Conservation (phyloP, 1,140 invertebrate genomes). For the Gonatopus flavifemur region DNA sequence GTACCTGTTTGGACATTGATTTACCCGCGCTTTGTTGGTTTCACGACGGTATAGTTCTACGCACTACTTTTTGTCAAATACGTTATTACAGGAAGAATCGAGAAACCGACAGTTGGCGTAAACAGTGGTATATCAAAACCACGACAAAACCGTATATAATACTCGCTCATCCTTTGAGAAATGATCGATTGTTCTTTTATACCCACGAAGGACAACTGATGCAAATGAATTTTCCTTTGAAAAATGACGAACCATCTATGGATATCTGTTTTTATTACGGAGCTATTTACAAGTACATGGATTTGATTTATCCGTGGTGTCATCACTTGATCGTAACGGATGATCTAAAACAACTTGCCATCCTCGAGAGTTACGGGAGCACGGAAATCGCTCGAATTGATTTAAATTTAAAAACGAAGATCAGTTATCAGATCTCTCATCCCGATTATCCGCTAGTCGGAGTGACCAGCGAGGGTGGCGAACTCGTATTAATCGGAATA, state of each 20-base stretch:
- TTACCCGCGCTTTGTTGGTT: conserved; percentile 39
- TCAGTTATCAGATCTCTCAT: conserved; percentile 33
- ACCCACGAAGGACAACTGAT: conserved; percentile 42
- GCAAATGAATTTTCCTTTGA: conserved; percentile 24
- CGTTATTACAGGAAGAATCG: conserved; percentile 32
- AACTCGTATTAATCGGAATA: conserved; percentile 34
- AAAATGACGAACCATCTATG: neutral
- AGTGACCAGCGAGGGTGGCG: conserved; percentile 34
- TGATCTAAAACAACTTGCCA: conserved; percentile 19
- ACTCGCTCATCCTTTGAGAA: conserved; percentile 23
- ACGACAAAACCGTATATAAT: conserved; percentile 27
- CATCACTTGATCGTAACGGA: conserved; percentile 35
- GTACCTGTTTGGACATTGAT: conserved; percentile 28
- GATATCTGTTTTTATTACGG: conserved; percentile 24
- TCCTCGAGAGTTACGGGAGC: conserved; percentile 35
- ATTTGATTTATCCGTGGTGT: conserved; percentile 46
- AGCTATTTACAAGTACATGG: conserved; percentile 26
- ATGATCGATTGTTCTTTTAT: conserved; percentile 38
- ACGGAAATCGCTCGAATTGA: conserved; percentile 20
- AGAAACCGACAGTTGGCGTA: conserved; percentile 25
- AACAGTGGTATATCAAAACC: conserved; percentile 31
- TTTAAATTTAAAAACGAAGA: conserved; percentile 22
- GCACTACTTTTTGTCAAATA: conserved; percentile 47
- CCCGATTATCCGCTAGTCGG: conserved; percentile 38
- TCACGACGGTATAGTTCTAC: conserved; percentile 38